Base-by-base conservation (phyloP, 2,888 invertebrate genomes). In the Chromoteleia sp. region DNA sequence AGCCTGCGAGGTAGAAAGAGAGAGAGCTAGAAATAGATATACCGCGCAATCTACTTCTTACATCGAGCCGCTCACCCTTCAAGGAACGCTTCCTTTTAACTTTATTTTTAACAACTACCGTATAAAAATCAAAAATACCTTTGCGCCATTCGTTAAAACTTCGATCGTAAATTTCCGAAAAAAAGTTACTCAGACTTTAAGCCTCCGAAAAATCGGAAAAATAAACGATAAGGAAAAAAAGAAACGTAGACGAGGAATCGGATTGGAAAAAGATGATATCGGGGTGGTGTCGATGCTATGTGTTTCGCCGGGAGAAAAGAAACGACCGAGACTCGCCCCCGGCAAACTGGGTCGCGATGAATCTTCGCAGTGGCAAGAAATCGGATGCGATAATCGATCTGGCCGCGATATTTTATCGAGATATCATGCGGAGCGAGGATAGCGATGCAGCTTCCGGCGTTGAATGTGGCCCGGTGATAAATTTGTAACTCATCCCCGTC, bases 331-430 rank as follows among this genome's bases (percentile, higher is more conserved):
- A 50, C 67, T 71, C 1, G 76, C 75, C 76, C 68, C 50, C 54
- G 73, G 81, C 77, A 56, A 77, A 74, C 63, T 73, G 45, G 76
- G 73, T 65, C 71, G 81, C 81, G 77, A 74, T 77, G 81, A 76
- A 81, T 77, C 81, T 81, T 63, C 7, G 54, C 75, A 30, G 81
- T 68, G 86, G 86, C 84, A 77, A 86, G 85, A 85, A 87, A 87
- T 87, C 87, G 85, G 84, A 83, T 78, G 87, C 86, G 88, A 88
- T 87, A 87, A 88, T 87, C 88, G 88, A 88, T 87, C 86, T 82
- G 80, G 67, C 81, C 80, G 85, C 78, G 86, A 85, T 86, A 86
- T 85, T 86, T 87, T 86, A 88, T 86, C 86, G 86, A 83, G 86
- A 87, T 88, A 87, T 86, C 84, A 79, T 81, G 73, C 81, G 68